phyloP scores from a whole-genome alignment of 2,113 vertebrate genomes.

The Nesospiza acunhae region DNA sequence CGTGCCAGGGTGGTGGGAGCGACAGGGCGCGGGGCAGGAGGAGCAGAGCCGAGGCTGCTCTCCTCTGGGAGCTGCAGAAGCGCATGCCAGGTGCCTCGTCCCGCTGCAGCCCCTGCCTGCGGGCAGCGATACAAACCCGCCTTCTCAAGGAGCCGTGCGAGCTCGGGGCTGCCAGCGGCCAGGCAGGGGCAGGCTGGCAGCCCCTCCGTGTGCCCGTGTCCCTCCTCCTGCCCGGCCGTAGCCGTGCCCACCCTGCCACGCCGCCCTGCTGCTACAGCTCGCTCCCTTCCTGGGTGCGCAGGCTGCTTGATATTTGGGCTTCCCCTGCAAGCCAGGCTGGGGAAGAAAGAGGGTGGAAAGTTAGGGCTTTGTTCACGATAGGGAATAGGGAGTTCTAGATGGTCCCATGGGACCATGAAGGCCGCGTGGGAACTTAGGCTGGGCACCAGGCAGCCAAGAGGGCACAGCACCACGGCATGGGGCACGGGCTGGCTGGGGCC shows the following conservation, averaged over 20 bases:
- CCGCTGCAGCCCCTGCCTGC: background rate
- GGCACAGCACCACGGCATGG: fast-evolving
- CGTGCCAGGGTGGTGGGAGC: fast-evolving
- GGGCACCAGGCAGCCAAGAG: background rate
- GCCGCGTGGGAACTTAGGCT: background rate
- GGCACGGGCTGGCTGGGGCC: background rate
- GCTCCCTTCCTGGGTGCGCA: fast-evolving
- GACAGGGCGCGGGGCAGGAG: background rate
- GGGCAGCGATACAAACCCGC: background rate
- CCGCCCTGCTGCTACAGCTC: fast-evolving
- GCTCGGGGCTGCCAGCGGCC: background rate
- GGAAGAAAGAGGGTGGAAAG: background rate
- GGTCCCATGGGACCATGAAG: fast-evolving
- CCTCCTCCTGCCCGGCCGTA: background rate
- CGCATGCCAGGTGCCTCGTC: fast-evolving
- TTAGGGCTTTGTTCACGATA: background rate
- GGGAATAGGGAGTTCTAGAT: background rate
- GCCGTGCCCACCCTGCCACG: fast-evolving
- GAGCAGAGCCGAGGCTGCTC: background rate
- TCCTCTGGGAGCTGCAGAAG: background rate
- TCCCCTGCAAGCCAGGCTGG: background rate
- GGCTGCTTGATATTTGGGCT: fast-evolving
- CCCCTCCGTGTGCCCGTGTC: constrained; percentile 34
- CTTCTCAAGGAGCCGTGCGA: background rate
- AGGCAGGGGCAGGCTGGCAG: background rate